These are phyloP conservation scores for Ostrea denselamellosa DNA, from an alignment of 1,140 invertebrate genomes.

Conservation along the genomic window DNA sequence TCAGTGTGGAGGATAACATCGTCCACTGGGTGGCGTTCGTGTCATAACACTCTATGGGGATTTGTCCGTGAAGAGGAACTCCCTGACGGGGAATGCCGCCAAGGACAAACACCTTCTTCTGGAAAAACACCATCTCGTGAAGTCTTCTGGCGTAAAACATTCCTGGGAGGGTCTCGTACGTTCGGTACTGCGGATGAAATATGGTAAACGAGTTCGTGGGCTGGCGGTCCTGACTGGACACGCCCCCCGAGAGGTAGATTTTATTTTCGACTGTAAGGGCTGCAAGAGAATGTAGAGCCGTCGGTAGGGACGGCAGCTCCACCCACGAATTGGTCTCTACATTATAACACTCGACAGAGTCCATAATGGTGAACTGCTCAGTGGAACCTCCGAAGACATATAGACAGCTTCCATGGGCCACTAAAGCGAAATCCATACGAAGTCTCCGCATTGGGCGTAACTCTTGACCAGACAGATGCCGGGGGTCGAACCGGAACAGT, in stretches of 20 bases:
- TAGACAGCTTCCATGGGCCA: slow-evolving; percentile 87
- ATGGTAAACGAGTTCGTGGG: slow-evolving; percentile 72
- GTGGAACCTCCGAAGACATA: slow-evolving; percentile 97
- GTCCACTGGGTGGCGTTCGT: slow-evolving; percentile 76
- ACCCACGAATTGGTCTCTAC: slow-evolving; percentile 89
- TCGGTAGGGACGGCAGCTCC: slow-evolving; percentile 86
- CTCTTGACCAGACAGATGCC: slow-evolving; percentile 74
- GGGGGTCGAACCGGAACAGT: slow-evolving; percentile 76
- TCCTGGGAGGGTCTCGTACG: slow-evolving; percentile 71
- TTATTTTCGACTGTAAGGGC: slow-evolving; percentile 64
- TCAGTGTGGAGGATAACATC: slow-evolving; percentile 74
- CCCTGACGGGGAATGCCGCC: slow-evolving; percentile 75
- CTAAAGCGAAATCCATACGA: slow-evolving; percentile 74
- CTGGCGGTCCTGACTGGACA: slow-evolving; percentile 70
- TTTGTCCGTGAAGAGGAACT: slow-evolving; percentile 73
- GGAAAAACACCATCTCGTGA: slow-evolving; percentile 75
- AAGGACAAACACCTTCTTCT: slow-evolving; percentile 72
- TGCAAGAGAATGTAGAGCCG: slow-evolving; percentile 75
- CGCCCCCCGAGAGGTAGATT: slow-evolving; percentile 76
- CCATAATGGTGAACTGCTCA: slow-evolving; percentile 91
- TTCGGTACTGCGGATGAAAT: slow-evolving; percentile 67
- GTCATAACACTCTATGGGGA: slow-evolving; percentile 76
- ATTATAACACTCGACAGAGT: slow-evolving; percentile 90
- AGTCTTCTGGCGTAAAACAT: slow-evolving; percentile 77
- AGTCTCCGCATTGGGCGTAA: slow-evolving; percentile 73